Percentiles rank a stretch among this genome's conserved stretches.
These are phyloP conservation scores for Cerastis leucographa DNA, from an alignment of 2,888 invertebrate species.

Conservation along the genomic window DNA sequence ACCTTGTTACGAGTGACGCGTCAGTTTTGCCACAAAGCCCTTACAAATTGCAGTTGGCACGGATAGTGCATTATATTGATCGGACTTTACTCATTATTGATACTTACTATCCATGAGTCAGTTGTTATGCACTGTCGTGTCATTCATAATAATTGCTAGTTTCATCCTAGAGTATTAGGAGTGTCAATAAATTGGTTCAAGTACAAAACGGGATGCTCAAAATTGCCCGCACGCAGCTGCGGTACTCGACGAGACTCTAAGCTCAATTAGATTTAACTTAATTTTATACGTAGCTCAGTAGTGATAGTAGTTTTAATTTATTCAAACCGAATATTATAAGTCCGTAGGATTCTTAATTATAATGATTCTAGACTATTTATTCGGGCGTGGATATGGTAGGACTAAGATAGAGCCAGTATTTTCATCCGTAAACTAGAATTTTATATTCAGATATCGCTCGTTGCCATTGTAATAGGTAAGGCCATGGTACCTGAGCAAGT, in stretches of 20 bases:
- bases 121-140: conserved; percentile 39
- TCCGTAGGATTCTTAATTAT: conserved; percentile 40
- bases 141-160: conserved; percentile 36
- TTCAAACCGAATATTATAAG: conserved; percentile 62
- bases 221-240: conserved; percentile 54
- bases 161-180: conserved; percentile 22
- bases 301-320: conserved; percentile 77
- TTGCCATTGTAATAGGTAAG: neutral
- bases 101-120: conserved; percentile 45
- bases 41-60: conserved; percentile 59
- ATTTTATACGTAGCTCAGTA: conserved; percentile 60
- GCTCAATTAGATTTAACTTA: conserved; percentile 77
- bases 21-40: conserved; percentile 51
- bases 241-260: conserved; percentile 66
- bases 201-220: conserved; percentile 64
- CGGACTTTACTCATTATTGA: conserved; percentile 51
- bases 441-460: conserved; percentile 4
- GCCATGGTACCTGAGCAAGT: conserved; percentile 7
- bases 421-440: conserved; percentile 19
- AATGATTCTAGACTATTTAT: conserved; percentile 59
- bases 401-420: conserved; percentile 55
- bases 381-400: conserved; percentile 61
- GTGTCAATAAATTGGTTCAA: conserved; percentile 52
- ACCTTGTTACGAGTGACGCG: conserved; percentile 58
- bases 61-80: conserved; percentile 59